Base-by-base conservation (phyloP, 2,888 invertebrate genomes). In the Neria commutata region DNA sequence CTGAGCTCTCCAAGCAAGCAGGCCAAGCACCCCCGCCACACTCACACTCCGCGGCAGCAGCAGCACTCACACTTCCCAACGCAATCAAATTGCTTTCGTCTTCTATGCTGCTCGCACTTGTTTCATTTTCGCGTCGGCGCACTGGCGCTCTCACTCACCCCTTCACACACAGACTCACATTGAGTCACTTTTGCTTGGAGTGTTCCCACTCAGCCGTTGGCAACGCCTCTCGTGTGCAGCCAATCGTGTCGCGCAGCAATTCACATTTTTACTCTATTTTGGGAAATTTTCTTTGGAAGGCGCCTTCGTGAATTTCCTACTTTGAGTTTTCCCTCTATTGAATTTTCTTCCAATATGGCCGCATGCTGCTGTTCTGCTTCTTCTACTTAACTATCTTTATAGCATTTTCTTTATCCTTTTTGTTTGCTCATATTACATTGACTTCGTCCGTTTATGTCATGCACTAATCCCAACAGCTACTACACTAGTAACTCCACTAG, bases 361-460 rank as follows among this genome's bases (percentile, higher is more conserved):
- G 19, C 8, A 6, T 21, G 14, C 62, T 62, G 57, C 49, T 51
- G 14, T 23, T 21, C 42, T 50, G 56, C 29, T 24, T 61, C 42
- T 49, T 25, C 23, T 49, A 50, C 42, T 48, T 60, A 52, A 33
- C 54, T 51, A 29, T 54, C 25, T 57, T 45, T 46, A 37, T 51
- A 55, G 55, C 60, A 61, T 58, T 61, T 24, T 58, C 54, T 54
- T 8, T 42, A 19, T 42, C 21, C 42, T 42, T 8, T 42, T 3
- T 19, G 19, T 19, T 40, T 17, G 2, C 71, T 69, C 66, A 68
- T 66, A 67, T 73, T 73, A 71, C 76, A 58, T 52, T 50, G 54
- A 54, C 58, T 50, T 55, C 55, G 23, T 37, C n/a, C 17, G 45
- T 54, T 45, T 55, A 57, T 42, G 45, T 62, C 58, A 57, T 56